A percentile compares a stretch with the other conserved stretches of the same genome.
These are phyloP conservation scores for Panurus biarmicus DNA, from an alignment of 2,113 vertebrate species.

Conservation along the genomic window DNA sequence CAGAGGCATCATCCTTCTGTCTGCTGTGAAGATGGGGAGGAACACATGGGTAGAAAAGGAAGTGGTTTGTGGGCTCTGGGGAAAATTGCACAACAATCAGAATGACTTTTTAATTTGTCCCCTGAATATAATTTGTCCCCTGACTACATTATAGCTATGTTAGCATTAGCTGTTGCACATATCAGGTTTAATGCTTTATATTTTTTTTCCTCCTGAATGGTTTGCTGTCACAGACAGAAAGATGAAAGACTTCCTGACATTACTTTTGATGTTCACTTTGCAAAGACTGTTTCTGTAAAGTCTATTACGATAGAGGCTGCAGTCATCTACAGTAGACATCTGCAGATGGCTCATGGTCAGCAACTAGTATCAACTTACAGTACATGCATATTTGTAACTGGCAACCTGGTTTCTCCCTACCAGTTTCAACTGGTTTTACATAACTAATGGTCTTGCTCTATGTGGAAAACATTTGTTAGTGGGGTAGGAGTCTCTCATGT, in stretches of 20 bases:
- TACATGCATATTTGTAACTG: not conserved
- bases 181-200: not conserved
- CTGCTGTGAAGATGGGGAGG: not conserved
- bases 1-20: not conserved
- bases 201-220: not conserved
- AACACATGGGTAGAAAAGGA: conserved; percentile 55
- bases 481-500: not conserved
- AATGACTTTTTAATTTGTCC: not conserved
- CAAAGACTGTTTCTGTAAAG: not conserved
- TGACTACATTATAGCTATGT: not conserved
- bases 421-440: not conserved
- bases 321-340: not conserved
- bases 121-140: not conserved
- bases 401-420: not conserved
- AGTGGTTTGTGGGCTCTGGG: conserved; percentile 62
- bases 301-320: not conserved
- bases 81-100: not conserved
- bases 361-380: not conserved
- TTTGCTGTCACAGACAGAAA: not conserved
- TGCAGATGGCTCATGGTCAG: not conserved
- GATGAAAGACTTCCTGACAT: not conserved
- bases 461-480: not conserved
- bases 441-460: not conserved
- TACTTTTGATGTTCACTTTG: not conserved
- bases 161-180: not conserved